Percentiles rank a stretch among this genome's conserved stretches.
These are phyloP conservation scores for Chironomus riparius DNA, from an alignment of 2,888 invertebrate genomes.

Conservation along the genomic window DNA sequence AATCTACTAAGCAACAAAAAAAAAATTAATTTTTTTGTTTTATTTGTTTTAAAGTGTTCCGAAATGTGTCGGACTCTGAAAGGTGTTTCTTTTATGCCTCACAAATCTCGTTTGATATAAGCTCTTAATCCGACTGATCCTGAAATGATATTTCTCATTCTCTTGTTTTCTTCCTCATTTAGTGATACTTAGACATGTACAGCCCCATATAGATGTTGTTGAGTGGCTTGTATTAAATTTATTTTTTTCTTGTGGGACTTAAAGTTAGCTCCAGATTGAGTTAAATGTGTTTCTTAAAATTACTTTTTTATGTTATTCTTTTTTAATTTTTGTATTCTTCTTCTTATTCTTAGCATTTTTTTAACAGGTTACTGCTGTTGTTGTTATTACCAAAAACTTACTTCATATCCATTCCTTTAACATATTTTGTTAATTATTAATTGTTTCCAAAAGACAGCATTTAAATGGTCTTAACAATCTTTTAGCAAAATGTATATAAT, in stretches of 20 bases:
- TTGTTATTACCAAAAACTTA: background rate
- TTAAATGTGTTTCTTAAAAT: background rate
- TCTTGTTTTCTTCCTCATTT: background rate
- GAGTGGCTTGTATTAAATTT: background rate
- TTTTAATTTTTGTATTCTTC: background rate
- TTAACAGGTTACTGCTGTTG: too few relatives aligned
- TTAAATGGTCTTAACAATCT: background rate
- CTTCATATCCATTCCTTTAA: background rate
- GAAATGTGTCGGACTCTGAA: background rate
- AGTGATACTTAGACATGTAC: background rate
- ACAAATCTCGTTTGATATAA: background rate
- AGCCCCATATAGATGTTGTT: background rate
- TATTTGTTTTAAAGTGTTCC: constrained; percentile 8
- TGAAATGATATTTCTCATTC: constrained; percentile 7
- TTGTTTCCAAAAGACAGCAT: background rate
- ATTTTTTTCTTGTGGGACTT: background rate
- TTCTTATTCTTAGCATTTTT: background rate
- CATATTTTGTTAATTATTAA: background rate
- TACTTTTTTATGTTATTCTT: background rate
- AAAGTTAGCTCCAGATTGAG: background rate
- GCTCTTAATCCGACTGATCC: background rate
- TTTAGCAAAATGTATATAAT: background rate
- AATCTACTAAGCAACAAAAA: background rate
- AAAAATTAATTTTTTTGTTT: background rate
- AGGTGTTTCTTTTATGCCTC: background rate